These are phyloP conservation scores for Unio delphinus DNA, from an alignment of 2,888 invertebrate genomes.

Conservation along the genomic window DNA sequence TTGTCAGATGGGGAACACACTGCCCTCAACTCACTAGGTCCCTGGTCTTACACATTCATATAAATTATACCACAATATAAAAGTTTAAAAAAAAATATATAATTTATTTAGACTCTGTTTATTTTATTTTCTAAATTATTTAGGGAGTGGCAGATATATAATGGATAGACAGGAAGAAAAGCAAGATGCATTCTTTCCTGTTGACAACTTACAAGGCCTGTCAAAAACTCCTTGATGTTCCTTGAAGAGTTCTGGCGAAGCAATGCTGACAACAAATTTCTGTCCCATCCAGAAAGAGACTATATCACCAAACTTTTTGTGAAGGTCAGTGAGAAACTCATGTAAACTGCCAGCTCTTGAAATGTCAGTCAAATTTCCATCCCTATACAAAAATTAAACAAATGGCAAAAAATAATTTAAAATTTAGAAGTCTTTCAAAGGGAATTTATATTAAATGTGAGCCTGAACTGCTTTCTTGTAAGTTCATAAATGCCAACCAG, in stretches of 20 bases:
- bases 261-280: conserved; percentile 67
- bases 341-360: conserved; percentile 70
- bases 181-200: neutral
- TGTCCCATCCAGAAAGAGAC: conserved; percentile 71
- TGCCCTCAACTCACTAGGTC: too few species aligned
- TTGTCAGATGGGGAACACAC: too few species aligned
- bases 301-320: conserved; percentile 68
- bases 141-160: neutral
- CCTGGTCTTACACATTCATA: too few species aligned
- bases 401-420: conserved; percentile 1
- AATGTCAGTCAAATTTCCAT: conserved; percentile 71
- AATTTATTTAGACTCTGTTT: neutral
- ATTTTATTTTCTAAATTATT: neutral
- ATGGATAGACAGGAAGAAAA: neutral
- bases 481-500: too few species aligned
- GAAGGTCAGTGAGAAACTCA: conserved; percentile 68
- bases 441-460: too few species aligned
- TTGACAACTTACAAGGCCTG: conserved; percentile 63
- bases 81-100: too few species aligned
- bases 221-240: conserved; percentile 68
- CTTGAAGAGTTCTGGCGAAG: conserved; percentile 68
- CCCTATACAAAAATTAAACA: conserved; percentile 50
- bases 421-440: neutral
- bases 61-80: too few species aligned
- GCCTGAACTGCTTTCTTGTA: too few species aligned